Evolutionary conservation across 2,113 vertebrate species (phyloP).

Genomic region (Pungitius pungitius): DNA sequence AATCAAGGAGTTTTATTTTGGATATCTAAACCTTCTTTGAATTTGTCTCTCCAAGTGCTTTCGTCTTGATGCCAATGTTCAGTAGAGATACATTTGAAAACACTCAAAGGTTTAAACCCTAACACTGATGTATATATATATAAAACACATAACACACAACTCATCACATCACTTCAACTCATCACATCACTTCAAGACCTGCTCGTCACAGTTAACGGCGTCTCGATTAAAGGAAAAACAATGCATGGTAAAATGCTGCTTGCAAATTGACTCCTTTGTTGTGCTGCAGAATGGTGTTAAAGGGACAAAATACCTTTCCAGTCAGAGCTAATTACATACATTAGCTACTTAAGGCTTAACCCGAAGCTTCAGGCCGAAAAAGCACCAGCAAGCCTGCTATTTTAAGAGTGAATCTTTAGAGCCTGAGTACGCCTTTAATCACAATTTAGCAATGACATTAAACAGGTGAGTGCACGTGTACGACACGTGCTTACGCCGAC

Average conservation of each 20-base stretch:
- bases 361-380: conserved; percentile 7
- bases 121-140: background rate
- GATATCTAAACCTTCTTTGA: background rate
- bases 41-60: background rate
- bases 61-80: background rate
- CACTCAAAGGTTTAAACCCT: background rate
- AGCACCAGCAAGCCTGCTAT: background rate
- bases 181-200: background rate
- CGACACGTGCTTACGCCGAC: background rate
- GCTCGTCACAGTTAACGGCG: background rate
- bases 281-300: background rate
- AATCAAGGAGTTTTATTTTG: background rate
- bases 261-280: background rate
- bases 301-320: conserved; percentile 34
- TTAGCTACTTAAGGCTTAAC: conserved; percentile 28
- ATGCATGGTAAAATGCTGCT: background rate
- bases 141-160: too few relatives aligned
- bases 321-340: conserved; percentile 38
- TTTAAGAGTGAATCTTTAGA: conserved; percentile 15
- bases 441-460: conserved; percentile 2
- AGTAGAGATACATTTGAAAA: background rate
- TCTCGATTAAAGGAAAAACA: too few relatives aligned
- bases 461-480: background rate
- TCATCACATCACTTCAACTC: background rate
- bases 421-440: conserved; percentile 26